Evolutionary conservation across 2,888 invertebrate species (phyloP).

Genomic region (Mylabris sibirica): DNA sequence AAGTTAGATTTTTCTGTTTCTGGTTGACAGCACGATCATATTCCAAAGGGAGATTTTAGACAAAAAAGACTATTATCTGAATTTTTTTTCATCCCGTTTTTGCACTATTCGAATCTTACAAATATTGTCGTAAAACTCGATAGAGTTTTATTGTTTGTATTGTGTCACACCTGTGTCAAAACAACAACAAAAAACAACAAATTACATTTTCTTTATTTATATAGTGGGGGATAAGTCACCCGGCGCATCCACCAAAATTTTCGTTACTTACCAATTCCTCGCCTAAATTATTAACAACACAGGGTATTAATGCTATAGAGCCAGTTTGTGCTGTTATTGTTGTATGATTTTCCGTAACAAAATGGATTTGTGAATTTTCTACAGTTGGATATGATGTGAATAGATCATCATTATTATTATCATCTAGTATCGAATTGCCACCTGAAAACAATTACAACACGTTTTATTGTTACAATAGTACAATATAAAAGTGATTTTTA

Average conservation of each 20-base stretch:
- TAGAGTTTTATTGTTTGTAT: background rate
- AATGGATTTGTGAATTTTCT: constrained; percentile 73
- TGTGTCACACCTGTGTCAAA: background rate
- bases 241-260: constrained; percentile 11
- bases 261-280: constrained; percentile 90
- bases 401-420: constrained; percentile 48
- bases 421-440: background rate
- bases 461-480: background rate
- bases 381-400: constrained; percentile 59
- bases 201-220: background rate
- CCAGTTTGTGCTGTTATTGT: constrained; percentile 84
- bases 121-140: background rate
- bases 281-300: constrained; percentile 84
- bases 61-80: background rate
- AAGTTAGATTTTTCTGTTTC: background rate
- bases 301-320: constrained; percentile 83
- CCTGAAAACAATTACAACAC: constrained; percentile 19
- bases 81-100: background rate
- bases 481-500: constrained; percentile 2
- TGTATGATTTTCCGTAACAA: constrained; percentile 84
- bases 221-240: background rate
- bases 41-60: background rate
- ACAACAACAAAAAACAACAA: background rate
- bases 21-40: constrained; percentile 8
- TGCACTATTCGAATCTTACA: background rate